Evolutionary conservation across 2,113 vertebrate genomes (phyloP).

Genomic region (Dendrocopos noguchii): DNA sequence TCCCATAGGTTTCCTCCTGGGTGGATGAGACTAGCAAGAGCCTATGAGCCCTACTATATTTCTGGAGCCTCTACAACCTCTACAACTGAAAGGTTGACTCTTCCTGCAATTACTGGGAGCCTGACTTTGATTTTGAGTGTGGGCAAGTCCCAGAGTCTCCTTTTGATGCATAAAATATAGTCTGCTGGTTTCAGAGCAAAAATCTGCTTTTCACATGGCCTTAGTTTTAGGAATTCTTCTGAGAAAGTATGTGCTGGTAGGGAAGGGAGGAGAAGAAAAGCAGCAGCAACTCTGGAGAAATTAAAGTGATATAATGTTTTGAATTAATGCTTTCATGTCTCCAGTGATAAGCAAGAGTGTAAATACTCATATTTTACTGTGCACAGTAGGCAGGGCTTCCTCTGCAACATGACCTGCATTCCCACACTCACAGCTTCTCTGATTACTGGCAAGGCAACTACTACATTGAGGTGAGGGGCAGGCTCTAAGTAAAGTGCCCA

Average conservation of each 20-base stretch:
- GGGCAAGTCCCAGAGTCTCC: not conserved
- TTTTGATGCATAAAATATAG: not conserved
- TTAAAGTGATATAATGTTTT: not conserved
- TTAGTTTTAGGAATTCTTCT: not conserved
- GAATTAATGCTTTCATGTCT: not conserved
- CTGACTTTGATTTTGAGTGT: not conserved
- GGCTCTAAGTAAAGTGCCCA: not conserved
- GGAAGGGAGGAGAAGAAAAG: not conserved
- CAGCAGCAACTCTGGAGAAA: not conserved
- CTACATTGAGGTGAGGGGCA: not conserved
- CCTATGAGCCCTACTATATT: not conserved
- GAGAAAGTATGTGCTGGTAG: not conserved
- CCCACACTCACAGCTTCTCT: not conserved
- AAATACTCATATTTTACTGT: not conserved
- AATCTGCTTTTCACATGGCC: not conserved
- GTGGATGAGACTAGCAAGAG: not conserved
- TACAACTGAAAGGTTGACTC: not conserved
- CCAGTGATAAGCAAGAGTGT: not conserved
- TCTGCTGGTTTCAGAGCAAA: not conserved
- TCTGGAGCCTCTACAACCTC: not conserved
- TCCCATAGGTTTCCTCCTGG: not conserved
- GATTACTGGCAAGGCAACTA: not conserved
- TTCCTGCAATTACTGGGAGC: fast-evolving
- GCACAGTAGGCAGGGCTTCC: not conserved
- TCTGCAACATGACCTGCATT: fast-evolving